Percentiles rank a stretch among this genome's conserved stretches.
phyloP scores from a whole-genome alignment of 1,140 invertebrate genomes.

The Bilobella aurantiaca region DNA sequence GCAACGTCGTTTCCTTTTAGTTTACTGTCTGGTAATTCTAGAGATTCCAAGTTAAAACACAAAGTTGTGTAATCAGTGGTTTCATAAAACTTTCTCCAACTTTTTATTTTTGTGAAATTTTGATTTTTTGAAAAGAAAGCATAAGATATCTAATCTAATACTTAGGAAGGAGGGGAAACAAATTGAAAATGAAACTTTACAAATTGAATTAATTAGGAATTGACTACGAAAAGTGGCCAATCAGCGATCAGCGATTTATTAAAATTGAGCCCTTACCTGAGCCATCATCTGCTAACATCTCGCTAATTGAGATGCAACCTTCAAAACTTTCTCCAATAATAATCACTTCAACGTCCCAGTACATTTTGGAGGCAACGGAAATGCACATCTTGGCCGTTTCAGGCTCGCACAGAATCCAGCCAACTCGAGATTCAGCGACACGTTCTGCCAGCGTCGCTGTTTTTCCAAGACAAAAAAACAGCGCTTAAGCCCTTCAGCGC shows the following conservation, averaged over 20 bases:
- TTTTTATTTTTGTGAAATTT: too few relatives aligned
- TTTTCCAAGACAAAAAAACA: background rate
- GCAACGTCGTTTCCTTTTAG: too few relatives aligned
- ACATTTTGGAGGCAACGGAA: constrained; percentile 17
- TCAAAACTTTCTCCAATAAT: constrained; percentile 8
- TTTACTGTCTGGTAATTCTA: too few relatives aligned
- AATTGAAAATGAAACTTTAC: background rate
- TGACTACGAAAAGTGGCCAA: background rate
- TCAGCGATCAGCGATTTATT: too few relatives aligned
- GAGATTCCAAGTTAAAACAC: too few relatives aligned
- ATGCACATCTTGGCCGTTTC: constrained; percentile 16
- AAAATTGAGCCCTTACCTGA: constrained; percentile 1
- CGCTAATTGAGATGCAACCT: constrained; percentile 18
- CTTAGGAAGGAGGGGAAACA: background rate
- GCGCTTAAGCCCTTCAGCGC: too few relatives aligned
- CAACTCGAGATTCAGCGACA: constrained; percentile 17
- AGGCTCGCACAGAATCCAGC: constrained; percentile 27
- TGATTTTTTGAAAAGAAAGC: too few relatives aligned
- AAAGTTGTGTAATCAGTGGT: too few relatives aligned
- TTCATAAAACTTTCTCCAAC: too few relatives aligned
- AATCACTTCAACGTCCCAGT: constrained; percentile 30
- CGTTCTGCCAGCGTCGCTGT: constrained; percentile 16
- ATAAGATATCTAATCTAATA: too few relatives aligned
- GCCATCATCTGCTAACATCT: constrained; percentile 21
- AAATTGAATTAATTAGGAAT: background rate